Conservation (phyloP, 2,888 invertebrate species). For the Bellardia bayeri region DNA sequence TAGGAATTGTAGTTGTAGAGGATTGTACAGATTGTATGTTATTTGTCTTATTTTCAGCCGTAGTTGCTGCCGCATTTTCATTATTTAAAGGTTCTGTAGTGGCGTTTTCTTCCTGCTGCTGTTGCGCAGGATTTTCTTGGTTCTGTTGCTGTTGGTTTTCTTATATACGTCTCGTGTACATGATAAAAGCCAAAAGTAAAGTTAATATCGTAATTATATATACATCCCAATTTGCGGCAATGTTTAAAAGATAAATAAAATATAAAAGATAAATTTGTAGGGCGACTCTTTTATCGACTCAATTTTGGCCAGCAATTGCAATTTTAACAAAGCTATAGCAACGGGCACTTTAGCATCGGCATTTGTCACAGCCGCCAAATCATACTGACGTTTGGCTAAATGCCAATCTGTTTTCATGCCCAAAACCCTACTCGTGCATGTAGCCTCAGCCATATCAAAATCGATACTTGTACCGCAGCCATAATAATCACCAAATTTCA, state of each 20-base stretch:
- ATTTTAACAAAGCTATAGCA: slow-evolving; percentile 93
- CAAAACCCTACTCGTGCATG: slow-evolving; percentile 99
- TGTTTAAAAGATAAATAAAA: no score
- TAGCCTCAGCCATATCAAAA: slow-evolving; percentile 95
- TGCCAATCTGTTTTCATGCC: slow-evolving; percentile 96
- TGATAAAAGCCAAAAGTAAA: slow-evolving; percentile 91
- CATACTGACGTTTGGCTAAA: slow-evolving; percentile 98
- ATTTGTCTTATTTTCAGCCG: slow-evolving; percentile 20
- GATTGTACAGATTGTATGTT: slow-evolving; percentile 16
- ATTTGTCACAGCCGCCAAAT: slow-evolving; percentile 96
- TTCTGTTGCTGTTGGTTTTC: slow-evolving; percentile 76
- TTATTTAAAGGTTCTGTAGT: slow-evolving; percentile 40
- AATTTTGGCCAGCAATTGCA: slow-evolving; percentile 90
- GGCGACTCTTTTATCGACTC: slow-evolving; percentile 90
- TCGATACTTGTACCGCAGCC: slow-evolving; percentile 96
- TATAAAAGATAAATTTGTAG: slow-evolving; percentile 87
- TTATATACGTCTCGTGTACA: slow-evolving; percentile 90
- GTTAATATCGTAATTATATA: slow-evolving; percentile 94
- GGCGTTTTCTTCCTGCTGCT: slow-evolving; percentile 68
- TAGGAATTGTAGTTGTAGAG: slow-evolving; percentile 45
- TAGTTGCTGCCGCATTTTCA: slow-evolving; percentile 59
- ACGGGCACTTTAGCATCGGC: slow-evolving; percentile 97
- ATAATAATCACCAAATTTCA: slow-evolving; percentile 99
- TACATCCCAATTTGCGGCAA: slow-evolving; percentile 97
- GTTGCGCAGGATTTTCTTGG: slow-evolving; percentile 58